Base-by-base conservation (phyloP, 2,113 vertebrate species). In the Hiodon tergisus region DNA sequence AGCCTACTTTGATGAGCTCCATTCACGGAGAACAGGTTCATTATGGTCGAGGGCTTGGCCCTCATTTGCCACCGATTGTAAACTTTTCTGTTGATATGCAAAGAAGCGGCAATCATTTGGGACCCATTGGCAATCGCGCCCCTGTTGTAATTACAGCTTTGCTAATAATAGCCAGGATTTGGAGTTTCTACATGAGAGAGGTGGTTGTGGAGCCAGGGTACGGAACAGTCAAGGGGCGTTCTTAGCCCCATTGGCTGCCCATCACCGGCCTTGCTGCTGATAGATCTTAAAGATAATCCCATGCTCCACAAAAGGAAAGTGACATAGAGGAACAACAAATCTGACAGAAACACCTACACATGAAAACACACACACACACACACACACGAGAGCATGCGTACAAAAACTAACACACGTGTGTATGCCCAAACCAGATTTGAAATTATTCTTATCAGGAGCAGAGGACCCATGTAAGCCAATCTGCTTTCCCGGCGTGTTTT, bases 61-160 rank as follows among this genome's bases (percentile, higher is more conserved):
- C 69, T 75, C 72, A 73, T 75, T 79, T 16, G 50, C 74, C 77
- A 76, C 73, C 69, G 80, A 84, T 80, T 82, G 81, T 85, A 84
- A 87, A 89, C 85, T 82, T 85, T 87, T 84, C 84, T 87, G 82
- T 85, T 87, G 85, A 88, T 84, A 89, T 88, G 87, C 85, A 88
- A 89, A 89, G 81, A 83, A 84, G 84, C 70, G 75, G 60, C 78
- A 80, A 84, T 86, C 74, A 87, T 81, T 86, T 76, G 82, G 78
- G 82, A 85, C 81, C 80, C 83, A 83, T 86, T 86, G 75, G 84
- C 82, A 85, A 90, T 81, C 77, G 74, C 47, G 51, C 71, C 78
- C 74, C 79, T 87, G 81, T 78, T 87, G 84, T 85, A 85, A 89
- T 90, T 81, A 62, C 72, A 75, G 69, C 83, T 88, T 88, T 86